Evolutionary conservation across 23 tunicate species (phyloP), one percentile per base, ranked within the genome.

Genomic region (Phallusia fumigata): DNA sequence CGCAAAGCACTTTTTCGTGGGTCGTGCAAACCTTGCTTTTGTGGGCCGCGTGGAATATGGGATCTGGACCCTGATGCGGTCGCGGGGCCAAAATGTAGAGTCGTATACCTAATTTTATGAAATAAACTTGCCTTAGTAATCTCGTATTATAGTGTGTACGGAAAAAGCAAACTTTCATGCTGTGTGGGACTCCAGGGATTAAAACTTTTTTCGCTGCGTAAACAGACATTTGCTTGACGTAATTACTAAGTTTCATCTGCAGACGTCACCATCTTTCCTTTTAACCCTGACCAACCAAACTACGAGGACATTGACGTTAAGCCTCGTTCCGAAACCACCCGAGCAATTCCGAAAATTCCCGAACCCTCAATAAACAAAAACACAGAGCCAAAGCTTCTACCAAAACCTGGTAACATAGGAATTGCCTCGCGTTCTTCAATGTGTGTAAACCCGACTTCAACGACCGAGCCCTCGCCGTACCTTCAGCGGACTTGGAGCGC

Each of bases 401-500:
- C 69, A 58, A 58, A 58, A 16, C 69, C 69, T 24, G 13, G 3
- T 58, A 58, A 13, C 26, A 3, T 24, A 8, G 28, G 28, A 16
- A 11, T 58, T 22, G 26, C 69, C 13, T 58, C 69, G 15, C 69
- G 69, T 24, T 22, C 28, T 21, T 58, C 69, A 6, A 11, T 74
- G 13, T 74, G 77, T 15, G 30, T 32, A 3, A 35, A 35, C 40
- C 77, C 77, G 30, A 58, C 28, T 19, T 74, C 35, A 11, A 16
- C 26, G 15, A 74, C 8, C 77, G 45, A 32, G 22, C 36, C 77
- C 12, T 74, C 77, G 45, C 77, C 77, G 44, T 74, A 74, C 19
- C 40, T 74, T 32, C 45, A 74, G 77, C 36, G 77, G 45, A 74
- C 77, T 74, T 74, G 77, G 77, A 74, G 77, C 13, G 77, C 77